Evolutionary conservation across 2,888 invertebrate genomes (phyloP), one percentile per base, ranked within the genome.

Genomic region (Apocheima hispidaria): DNA sequence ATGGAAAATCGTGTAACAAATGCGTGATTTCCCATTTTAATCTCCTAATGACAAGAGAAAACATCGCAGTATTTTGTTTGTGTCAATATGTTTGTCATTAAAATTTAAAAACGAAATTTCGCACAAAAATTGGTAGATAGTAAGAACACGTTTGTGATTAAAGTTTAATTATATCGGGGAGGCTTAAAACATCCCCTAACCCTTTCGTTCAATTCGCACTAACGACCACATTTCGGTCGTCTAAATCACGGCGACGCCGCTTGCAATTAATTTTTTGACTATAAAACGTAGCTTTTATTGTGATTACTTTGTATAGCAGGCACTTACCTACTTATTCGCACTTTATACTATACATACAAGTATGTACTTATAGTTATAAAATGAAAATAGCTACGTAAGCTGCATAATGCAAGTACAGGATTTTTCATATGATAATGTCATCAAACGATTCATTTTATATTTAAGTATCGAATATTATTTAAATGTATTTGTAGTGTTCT

Each of bases 251-350:
- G 71, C 77, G 78, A 83, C 82, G 84, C 83, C 88, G 87, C 81
- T 88, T 83, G 87, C 86, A 86, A 90, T 89, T 90, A 90, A 87
- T 88, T 89, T 89, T 88, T 88, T 80, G 73, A 75, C 81, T 77
- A 77, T 81, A 78, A 81, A 78, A 80, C 72, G 70, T 69, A 69
- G 76, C 75, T 72, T 78, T 78, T 63, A 72, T 72, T 74, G 73
- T 74, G 74, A 79, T 81, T 79, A 74, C 73, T 71, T 72, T 61
- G 65, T 61, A 65, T 71, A 65, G 67, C 70, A 70, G 69, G 28
- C 56, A 56, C 56, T 61, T 68, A 59, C 48, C 48, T 60, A 60
- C 53, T 56, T 62, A 65, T 60, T 48, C 44, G 65, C 43, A 60
- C 52, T 16, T 7, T 23, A 18, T 14, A 36, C 35, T 2, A n/a